Evolutionary conservation across 2,888 invertebrate genomes (phyloP), one percentile per base, ranked within the genome.

Genomic region (Latrodectus elegans): DNA sequence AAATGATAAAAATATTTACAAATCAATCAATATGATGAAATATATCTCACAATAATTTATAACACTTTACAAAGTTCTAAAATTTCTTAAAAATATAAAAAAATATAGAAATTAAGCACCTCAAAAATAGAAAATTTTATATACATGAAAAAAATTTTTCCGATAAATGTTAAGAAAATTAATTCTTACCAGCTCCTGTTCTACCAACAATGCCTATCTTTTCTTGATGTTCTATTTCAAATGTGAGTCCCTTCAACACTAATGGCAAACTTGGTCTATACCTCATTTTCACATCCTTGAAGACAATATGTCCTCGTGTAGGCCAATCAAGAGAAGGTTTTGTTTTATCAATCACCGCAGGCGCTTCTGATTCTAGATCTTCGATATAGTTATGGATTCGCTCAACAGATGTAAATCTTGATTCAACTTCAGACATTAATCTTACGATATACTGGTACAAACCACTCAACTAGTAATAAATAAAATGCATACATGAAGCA

Each of bases 171-270:
- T 38, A 38, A 3, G 6, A 4, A 38, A 38, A 38, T 38, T 52
- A 84, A 53, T 74, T 80, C 90, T 89, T 90, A 93, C 94, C 94
- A 82, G 94, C 93, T 12, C 94, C 94, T 10, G 94, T 94, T 89
- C 94, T 90, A 52, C 94, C 94, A 73, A 94, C 92, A 90, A 93
- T 92, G 92, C 94, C 95, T 89, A 95, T 93, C 91, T 94, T 95
- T 90, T 95, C 94, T 74, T 93, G 92, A 22, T 93, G 91, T 52
- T 92, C 91, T 55, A 94, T 92, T 64, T 92, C 92, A 91, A 95
- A 94, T 8, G 93, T 93, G 72, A 95, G 91, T 17, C 93, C 93
- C 84, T 93, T 92, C 55, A 95, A 92, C 11, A 94, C 93, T n/a
- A 93, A 90, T 51, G 93, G 92, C 9, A 93, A 91, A 82, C 92